Evolutionary conservation across 2,888 invertebrate genomes (phyloP).

Genomic region (Tiliacea citrago): DNA sequence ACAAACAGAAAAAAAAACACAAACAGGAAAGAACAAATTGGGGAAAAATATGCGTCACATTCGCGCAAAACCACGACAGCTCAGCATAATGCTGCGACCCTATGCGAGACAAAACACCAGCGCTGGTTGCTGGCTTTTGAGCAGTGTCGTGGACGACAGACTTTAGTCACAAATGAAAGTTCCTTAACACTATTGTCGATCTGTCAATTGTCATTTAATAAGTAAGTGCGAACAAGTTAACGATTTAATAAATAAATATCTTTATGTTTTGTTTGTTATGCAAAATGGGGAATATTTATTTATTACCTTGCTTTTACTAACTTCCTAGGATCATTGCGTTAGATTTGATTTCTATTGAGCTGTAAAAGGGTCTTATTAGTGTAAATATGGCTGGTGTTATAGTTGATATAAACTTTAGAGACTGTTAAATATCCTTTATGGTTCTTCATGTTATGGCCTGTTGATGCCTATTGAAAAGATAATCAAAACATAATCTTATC

Average conservation of each 20-base stretch:
- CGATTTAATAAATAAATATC: constrained; percentile 46
- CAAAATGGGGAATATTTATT: constrained; percentile 37
- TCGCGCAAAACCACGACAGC: too few relatives aligned
- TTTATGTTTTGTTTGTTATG: constrained; percentile 36
- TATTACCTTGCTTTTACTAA: constrained; percentile 23
- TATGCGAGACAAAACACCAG: too few relatives aligned
- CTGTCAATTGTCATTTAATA: constrained; percentile 38
- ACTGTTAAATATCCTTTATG: background rate
- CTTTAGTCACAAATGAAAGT: background rate
- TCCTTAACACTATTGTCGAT: constrained; percentile 14
- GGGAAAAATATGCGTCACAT: too few relatives aligned
- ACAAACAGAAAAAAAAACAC: too few relatives aligned
- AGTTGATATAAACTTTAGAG: constrained; percentile 25
- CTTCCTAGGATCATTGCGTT: constrained; percentile 19
- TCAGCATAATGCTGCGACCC: too few relatives aligned
- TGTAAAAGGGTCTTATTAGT: background rate
- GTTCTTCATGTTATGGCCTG: background rate
- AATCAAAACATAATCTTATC: constrained; percentile 1
- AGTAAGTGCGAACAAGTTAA: constrained; percentile 54
- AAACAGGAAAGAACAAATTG: too few relatives aligned
- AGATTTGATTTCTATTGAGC: constrained; percentile 13
- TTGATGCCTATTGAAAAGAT: constrained; percentile 3
- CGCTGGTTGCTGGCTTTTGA: too few relatives aligned
- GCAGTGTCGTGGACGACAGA: background rate
- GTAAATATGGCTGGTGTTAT: constrained; percentile 18